A percentile compares a stretch with the other conserved stretches of the same genome.
phyloP scores from a whole-genome alignment of 2,113 vertebrate genomes.

The Ia io region DNA sequence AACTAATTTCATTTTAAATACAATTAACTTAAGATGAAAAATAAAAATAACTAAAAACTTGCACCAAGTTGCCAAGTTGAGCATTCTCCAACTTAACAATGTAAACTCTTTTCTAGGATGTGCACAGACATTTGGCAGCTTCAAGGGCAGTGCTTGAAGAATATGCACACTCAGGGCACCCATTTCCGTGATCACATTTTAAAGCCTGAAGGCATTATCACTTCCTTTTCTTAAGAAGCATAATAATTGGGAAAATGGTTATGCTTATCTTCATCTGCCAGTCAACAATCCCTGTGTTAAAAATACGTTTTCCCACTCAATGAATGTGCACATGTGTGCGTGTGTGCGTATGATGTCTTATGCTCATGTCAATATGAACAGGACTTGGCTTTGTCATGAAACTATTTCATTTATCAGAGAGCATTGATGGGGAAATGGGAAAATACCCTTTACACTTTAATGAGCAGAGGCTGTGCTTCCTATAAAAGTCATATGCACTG shows the following conservation, averaged over 20 bases:
- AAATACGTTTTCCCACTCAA: conserved; percentile 79
- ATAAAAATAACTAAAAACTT: neutral
- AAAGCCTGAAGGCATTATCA: conserved; percentile 82
- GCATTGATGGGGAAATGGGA: conserved; percentile 73
- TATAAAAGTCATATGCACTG: conserved; percentile 65
- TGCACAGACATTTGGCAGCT: conserved; percentile 57
- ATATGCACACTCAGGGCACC: conserved; percentile 71
- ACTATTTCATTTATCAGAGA: conserved; percentile 77
- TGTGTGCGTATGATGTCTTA: conserved; percentile 70
- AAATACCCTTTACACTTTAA: conserved; percentile 78
- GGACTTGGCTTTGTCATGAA: conserved; percentile 75
- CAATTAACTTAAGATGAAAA: neutral
- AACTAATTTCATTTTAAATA: neutral
- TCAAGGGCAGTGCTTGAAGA: conserved; percentile 64
- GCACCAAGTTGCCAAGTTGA: neutral
- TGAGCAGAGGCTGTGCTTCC: conserved; percentile 80
- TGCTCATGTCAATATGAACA: conserved; percentile 78
- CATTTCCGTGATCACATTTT: conserved; percentile 81
- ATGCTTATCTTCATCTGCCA: conserved; percentile 82
- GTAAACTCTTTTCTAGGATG: conserved; percentile 8
- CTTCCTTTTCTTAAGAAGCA: conserved; percentile 82
- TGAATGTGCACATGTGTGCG: conserved; percentile 65
- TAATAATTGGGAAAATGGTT: conserved; percentile 82
- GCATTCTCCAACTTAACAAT: neutral
- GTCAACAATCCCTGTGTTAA: conserved; percentile 81